Percentiles rank a stretch among this genome's conserved stretches.
phyloP scores from a whole-genome alignment of 2,797 vertebrate species.

The Rhinoraja longicauda region DNA sequence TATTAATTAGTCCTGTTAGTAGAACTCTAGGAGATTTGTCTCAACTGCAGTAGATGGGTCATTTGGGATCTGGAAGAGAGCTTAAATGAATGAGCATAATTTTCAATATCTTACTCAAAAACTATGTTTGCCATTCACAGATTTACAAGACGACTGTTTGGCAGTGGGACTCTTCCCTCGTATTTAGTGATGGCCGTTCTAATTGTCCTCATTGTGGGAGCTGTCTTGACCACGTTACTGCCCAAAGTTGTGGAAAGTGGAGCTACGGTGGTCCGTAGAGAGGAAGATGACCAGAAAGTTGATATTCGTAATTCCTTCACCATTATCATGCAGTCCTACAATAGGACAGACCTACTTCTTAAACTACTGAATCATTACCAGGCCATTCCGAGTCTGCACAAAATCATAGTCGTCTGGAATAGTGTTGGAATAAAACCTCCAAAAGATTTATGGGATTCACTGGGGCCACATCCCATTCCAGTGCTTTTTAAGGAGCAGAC shows the following conservation, averaged over 20 bases:
- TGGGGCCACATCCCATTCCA: slow-evolving; percentile 82
- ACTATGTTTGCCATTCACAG: slow-evolving; percentile 38
- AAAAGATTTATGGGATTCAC: slow-evolving; percentile 69
- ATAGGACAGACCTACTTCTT: slow-evolving; percentile 84
- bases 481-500: slow-evolving; percentile 81
- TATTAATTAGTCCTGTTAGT: background rate
- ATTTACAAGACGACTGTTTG: slow-evolving; percentile 61
- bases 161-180: slow-evolving; percentile 56
- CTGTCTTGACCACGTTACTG: slow-evolving; percentile 62
- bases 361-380: slow-evolving; percentile 91
- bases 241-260: slow-evolving; percentile 62
- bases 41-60: background rate
- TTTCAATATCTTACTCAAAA: background rate
- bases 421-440: slow-evolving; percentile 75
- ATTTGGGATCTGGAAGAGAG: background rate
- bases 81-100: background rate
- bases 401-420: slow-evolving; percentile 87
- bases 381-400: slow-evolving; percentile 75
- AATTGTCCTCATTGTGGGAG: slow-evolving; percentile 60
- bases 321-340: slow-evolving; percentile 85
- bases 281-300: slow-evolving; percentile 44
- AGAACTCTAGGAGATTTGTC: background rate
- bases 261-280: slow-evolving; percentile 53
- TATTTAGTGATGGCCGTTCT: slow-evolving; percentile 55
- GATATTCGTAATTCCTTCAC: slow-evolving; percentile 64